These are phyloP conservation scores for Chascanopsetta lugubris DNA, from an alignment of 2,113 vertebrate species.

Conservation along the genomic window DNA sequence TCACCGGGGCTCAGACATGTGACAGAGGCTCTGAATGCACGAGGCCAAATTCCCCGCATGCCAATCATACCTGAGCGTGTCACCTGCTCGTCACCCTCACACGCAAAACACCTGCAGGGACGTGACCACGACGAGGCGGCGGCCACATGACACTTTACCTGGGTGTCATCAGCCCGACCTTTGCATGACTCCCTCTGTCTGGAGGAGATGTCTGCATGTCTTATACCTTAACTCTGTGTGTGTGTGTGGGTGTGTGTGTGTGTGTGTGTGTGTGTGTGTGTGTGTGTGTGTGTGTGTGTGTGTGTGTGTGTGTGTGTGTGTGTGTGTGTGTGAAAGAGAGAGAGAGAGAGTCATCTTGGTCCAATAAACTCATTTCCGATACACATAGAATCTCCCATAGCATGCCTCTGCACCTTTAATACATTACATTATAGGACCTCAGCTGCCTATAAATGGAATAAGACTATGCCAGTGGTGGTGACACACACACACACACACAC, in stretches of 20 bases:
- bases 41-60: conserved; percentile 49
- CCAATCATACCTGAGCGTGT: conserved; percentile 32
- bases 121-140: not conserved
- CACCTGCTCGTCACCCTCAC: conserved; percentile 28
- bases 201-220: not conserved
- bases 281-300: not conserved
- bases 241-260: not conserved
- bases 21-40: conserved; percentile 30
- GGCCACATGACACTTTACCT: not conserved
- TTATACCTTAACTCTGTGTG: too few relatives aligned
- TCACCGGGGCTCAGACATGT: conserved; percentile 36
- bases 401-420: not conserved
- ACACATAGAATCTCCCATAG: not conserved
- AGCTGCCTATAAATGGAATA: not conserved
- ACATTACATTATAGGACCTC: not conserved
- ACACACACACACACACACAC: not conserved
- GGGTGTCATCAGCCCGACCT: conserved; percentile 36
- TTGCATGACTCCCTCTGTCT: conserved; percentile 10
- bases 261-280: conserved; percentile 4
- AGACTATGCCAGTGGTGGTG: not conserved
- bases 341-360: not conserved
- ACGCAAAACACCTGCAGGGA: conserved; percentile 20
- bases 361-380: not conserved
- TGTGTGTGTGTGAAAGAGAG: conserved; percentile 10
- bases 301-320: not conserved